Evolutionary conservation across 2,797 vertebrate genomes (phyloP), one percentile per base, ranked within the genome.

Genomic region (Myoxocephalus aenaeus): DNA sequence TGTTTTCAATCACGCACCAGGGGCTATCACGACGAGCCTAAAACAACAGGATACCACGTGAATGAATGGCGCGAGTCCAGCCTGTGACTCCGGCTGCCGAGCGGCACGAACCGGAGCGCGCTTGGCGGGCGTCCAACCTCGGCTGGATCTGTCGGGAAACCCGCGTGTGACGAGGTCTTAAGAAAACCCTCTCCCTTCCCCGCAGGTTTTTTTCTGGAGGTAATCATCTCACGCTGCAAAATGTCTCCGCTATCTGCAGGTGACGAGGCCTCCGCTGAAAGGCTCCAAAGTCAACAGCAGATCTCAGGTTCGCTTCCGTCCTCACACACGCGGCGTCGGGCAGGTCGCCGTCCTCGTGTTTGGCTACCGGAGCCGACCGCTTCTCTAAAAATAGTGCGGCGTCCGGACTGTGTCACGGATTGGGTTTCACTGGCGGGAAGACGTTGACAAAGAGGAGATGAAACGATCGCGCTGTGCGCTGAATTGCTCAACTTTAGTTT

Each of bases 11-110:
- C 91, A 89, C 44, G 77, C 82, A 79, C 82, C 86, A 73, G 73
- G 72, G 82, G 77, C 86, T 67, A 89, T 91, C 84, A 83, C 81
- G 91, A 90, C 86, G 77, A 58, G 80, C 77, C 85, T 86, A 85
- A 89, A 91, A 88, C 86, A 92, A 92, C 92, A 90, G 91, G 84
- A 90, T 73, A 89, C 77, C 84, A 90, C 44, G 86, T 90, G 87
- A 89, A 90, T 83, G 74, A 76, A 75, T 90, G 90, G 91, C 84
- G 2, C 50, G 25, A 46, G 57, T 90, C 85, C 86, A 90, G 65
- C 48, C 77, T 48, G 73, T n/a, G 75, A 75, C 32, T 61, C 82
- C 59, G 86, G 73, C 80, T 61, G 75, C 70, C 2, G 53, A 81
- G 83, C 77, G 71, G 86, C 80, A 81, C 13, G 65, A 65, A 86